Evolutionary conservation across 2,888 invertebrate species (phyloP), one percentile per base, ranked within the genome.

Genomic region (Coleophora deauratella): DNA sequence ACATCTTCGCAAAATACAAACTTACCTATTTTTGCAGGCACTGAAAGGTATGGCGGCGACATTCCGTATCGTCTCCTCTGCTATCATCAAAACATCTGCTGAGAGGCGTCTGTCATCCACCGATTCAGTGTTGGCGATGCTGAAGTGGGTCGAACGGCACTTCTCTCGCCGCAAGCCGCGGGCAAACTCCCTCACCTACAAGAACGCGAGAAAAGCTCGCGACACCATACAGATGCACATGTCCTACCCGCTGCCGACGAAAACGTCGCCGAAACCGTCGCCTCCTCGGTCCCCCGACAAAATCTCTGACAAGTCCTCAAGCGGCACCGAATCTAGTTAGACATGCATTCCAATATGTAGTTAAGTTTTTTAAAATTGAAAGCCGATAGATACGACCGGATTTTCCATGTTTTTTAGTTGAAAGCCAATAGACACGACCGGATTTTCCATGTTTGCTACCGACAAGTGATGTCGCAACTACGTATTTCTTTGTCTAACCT

Each of bases 21-120:
- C 3, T 21, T 4, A 13, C 13, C 9, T 9, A 9, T 40, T 21
- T 40, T 49, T 49, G 31, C 66, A 95, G 95, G 94, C 95, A 0
- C 81, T 96, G 42, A 95, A 95, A 86, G 96, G 96, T 71, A 96
- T 96, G 95, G 96, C 96, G 0, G 93, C 95, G 1, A 96, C 96
- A 3, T 96, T 96, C 88, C 91, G 96, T 38, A 94, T 96, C 9
- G 92, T 95, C 0, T 92, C 94, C 0, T 95, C 95, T 0, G 89
- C 90, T 62, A 94, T 95, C 57, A 93, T 93, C 4, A 93, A 93
- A 62, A 96, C 96, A 0, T 93, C 93, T 0, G 96, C 96, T 0
- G 95, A 95, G 64, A 88, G 94, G 38, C 93, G 96, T 45, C 82
- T 96, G 35, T 95, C 96, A 0, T 94, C 94, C 30, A 94, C 96